These are phyloP conservation scores for Clupea harengus DNA, from an alignment of 2,113 vertebrate genomes.

Conservation along the genomic window DNA sequence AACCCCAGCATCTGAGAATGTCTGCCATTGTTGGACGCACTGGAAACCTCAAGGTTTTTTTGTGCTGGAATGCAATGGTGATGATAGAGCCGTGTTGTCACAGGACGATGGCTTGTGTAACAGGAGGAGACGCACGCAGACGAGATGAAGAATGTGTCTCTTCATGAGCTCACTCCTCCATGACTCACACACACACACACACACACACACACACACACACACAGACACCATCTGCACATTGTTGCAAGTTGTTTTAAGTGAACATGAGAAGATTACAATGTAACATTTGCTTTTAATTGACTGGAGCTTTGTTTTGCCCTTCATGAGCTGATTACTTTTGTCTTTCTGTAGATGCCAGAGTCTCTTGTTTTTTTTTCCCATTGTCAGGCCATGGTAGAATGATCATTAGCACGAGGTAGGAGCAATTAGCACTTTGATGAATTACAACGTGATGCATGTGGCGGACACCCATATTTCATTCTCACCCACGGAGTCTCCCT, in stretches of 20 bases:
- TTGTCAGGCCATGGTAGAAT: slow-evolving; percentile 39
- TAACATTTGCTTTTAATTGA: not conserved
- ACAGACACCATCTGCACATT: not conserved
- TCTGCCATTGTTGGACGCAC: not conserved
- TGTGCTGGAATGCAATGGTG: not conserved
- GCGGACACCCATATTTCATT: too few species aligned
- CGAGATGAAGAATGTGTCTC: not conserved
- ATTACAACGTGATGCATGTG: too few species aligned
- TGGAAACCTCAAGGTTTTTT: not conserved
- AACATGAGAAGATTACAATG: not conserved
- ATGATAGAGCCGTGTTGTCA: slow-evolving; percentile 3
- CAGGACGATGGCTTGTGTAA: not conserved
- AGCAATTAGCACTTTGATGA: not conserved
- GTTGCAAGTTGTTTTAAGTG: not conserved
- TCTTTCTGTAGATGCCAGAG: slow-evolving; percentile 24
- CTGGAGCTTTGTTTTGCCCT: not conserved
- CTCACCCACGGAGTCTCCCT: too few species aligned
- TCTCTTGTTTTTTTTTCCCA: not conserved
- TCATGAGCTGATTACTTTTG: not conserved
- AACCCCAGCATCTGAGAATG: not conserved
- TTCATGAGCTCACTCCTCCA: not conserved
- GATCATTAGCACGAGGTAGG: slow-evolving; percentile 45
- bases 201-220: slow-evolving; percentile 25
- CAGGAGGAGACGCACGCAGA: not conserved
- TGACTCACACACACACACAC: not conserved